A percentile compares a stretch with the other conserved stretches of the same genome.
phyloP scores from a whole-genome alignment of 2,113 vertebrate genomes.

The Axis porcinus region DNA sequence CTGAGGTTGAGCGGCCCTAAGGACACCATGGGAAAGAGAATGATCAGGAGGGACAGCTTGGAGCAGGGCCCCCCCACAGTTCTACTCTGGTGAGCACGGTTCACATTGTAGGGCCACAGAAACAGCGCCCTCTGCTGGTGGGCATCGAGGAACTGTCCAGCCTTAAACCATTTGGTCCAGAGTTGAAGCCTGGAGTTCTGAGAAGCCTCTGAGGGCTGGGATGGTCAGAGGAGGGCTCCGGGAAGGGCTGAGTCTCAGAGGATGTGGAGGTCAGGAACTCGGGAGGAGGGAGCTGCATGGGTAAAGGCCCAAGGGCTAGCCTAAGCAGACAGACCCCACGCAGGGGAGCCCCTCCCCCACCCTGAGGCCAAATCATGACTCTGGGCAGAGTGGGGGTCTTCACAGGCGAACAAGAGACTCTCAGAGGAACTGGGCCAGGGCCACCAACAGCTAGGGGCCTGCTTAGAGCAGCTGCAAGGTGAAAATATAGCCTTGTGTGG shows the following conservation, averaged over 20 bases:
- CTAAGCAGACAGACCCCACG: not conserved
- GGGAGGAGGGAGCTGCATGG: not conserved
- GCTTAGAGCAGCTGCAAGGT: slow-evolving; percentile 64
- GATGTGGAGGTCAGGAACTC: not conserved
- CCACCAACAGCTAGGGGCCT: slow-evolving; percentile 52
- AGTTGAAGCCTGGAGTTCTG: not conserved
- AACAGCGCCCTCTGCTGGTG: not conserved
- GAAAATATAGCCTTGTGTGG: slow-evolving; percentile 65
- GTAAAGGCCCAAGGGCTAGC: not conserved
- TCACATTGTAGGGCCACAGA: too few species aligned
- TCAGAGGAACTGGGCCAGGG: slow-evolving; percentile 70
- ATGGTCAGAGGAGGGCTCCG: not conserved
- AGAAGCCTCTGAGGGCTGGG: not conserved
- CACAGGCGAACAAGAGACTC: slow-evolving; percentile 77
- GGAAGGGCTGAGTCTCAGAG: not conserved
- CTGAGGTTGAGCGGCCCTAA: not conserved
- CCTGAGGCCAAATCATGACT: not conserved
- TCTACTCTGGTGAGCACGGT: accelerated
- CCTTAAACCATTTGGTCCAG: not conserved
- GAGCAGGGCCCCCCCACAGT: not conserved
- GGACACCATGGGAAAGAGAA: not conserved
- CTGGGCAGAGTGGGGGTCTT: not conserved
- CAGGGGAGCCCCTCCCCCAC: not conserved
- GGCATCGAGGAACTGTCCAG: not conserved
- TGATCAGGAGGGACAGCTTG: not conserved